These are phyloP conservation scores for Drosophila mojavensis DNA, from an alignment of 1,140 invertebrate species.

Conservation along the genomic window DNA sequence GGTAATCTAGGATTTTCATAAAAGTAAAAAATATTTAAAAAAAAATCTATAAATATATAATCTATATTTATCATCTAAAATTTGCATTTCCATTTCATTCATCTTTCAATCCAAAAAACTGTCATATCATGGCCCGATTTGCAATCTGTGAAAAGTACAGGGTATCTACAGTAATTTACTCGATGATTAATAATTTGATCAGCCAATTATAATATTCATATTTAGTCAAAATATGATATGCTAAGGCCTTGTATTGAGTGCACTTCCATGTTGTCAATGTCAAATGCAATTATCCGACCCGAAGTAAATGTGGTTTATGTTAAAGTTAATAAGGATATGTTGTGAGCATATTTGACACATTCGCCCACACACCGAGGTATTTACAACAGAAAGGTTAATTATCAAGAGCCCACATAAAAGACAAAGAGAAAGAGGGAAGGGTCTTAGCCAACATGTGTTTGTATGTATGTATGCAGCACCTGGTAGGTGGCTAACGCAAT, in stretches of 20 bases:
- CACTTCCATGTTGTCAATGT: constrained; percentile 60
- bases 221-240: background rate
- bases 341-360: constrained; percentile 16
- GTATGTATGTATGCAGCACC: no score
- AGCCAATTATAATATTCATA: background rate
- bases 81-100: no score
- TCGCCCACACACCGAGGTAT: constrained; percentile 23
- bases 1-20: no score
- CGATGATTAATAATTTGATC: background rate
- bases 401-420: constrained; percentile 51
- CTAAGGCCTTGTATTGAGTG: constrained; percentile 44
- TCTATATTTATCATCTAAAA: no score
- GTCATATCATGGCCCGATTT: no score
- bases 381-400: constrained; percentile 68
- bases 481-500: background rate
- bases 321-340: constrained; percentile 20
- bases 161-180: background rate
- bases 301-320: constrained; percentile 45
- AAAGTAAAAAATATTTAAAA: no score
- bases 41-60: no score
- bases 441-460: no score
- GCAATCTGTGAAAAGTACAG: no score
- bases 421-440: background rate
- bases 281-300: constrained; percentile 53
- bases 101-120: no score